Evolutionary conservation across 2,888 invertebrate species (phyloP).

Genomic region (Amphiduros pacificus): DNA sequence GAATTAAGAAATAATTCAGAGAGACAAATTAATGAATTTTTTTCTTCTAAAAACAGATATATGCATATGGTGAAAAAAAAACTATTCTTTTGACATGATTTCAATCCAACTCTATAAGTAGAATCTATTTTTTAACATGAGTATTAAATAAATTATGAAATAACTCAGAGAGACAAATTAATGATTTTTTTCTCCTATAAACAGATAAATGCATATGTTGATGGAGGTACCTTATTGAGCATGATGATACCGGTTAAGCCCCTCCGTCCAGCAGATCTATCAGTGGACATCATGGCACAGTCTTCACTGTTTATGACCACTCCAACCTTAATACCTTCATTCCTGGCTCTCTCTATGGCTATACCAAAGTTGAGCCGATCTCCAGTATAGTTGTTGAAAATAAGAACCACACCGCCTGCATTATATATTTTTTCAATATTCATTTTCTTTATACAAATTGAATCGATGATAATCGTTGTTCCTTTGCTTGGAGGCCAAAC

Average conservation of each 20-base stretch:
- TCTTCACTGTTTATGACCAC: constrained; percentile 68
- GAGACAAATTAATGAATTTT: too few relatives aligned
- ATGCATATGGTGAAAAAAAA: too few relatives aligned
- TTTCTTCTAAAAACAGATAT: too few relatives aligned
- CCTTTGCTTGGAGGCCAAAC: too few relatives aligned
- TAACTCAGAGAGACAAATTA: too few relatives aligned
- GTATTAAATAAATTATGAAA: too few relatives aligned
- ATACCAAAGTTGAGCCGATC: constrained; percentile 53
- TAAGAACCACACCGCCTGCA: constrained; percentile 38
- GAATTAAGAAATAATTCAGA: too few relatives aligned
- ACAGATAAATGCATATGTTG: neutral
- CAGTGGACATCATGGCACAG: constrained; percentile 62
- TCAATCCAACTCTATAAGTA: too few relatives aligned
- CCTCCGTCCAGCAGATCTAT: constrained; percentile 65
- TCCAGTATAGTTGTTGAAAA: constrained; percentile 55
- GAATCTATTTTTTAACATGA: too few relatives aligned
- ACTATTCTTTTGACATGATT: too few relatives aligned
- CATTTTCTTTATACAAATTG: too few relatives aligned
- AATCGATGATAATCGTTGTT: neutral
- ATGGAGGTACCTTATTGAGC: constrained; percentile 57
- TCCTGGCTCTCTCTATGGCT: constrained; percentile 45
- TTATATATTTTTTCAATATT: neutral
- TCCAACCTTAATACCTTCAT: constrained; percentile 64
- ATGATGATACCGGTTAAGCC: constrained; percentile 67
- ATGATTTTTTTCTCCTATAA: neutral